These are phyloP conservation scores for Andrena bucephala DNA, from an alignment of 2,888 invertebrate species.

Conservation along the genomic window DNA sequence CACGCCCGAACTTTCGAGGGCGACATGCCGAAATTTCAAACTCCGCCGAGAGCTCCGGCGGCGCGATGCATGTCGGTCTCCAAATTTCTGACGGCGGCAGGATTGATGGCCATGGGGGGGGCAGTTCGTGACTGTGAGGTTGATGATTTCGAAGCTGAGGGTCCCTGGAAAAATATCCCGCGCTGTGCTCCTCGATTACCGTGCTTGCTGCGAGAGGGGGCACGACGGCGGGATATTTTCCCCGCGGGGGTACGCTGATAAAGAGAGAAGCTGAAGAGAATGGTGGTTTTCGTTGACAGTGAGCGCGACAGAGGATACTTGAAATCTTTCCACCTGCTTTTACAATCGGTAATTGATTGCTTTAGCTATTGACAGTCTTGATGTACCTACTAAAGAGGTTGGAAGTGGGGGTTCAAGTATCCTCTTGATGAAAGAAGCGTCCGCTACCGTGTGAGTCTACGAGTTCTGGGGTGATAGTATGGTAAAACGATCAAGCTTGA, in stretches of 20 bases:
- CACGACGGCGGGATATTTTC: constrained; percentile 44
- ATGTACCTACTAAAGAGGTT: background rate
- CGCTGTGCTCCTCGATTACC: background rate
- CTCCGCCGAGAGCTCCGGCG: background rate
- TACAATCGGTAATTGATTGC: background rate
- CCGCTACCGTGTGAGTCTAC: constrained; percentile 45
- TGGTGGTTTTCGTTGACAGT: constrained; percentile 39
- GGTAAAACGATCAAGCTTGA: constrained; percentile 49
- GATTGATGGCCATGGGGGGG: constrained; percentile 30
- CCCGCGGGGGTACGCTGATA: constrained; percentile 39
- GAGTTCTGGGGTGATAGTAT: constrained; percentile 21
- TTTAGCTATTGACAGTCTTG: background rate
- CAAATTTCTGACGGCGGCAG: constrained; percentile 39
- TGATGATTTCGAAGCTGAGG: constrained; percentile 53
- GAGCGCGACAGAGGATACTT: constrained; percentile 46
- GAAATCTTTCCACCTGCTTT: background rate
- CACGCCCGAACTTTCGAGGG: constrained; percentile 30
- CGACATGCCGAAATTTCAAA: background rate
- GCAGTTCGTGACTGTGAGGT: constrained; percentile 41
- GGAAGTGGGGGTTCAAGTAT: constrained; percentile 27
- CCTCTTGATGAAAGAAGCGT: constrained; percentile 38
- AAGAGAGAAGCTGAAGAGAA: constrained; percentile 54
- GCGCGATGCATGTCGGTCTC: constrained; percentile 13
- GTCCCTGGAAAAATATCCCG: constrained; percentile 48
- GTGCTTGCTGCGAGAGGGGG: background rate